These are phyloP conservation scores for Amphiduros pacificus DNA, from an alignment of 2,888 invertebrate genomes.

Conservation along the genomic window DNA sequence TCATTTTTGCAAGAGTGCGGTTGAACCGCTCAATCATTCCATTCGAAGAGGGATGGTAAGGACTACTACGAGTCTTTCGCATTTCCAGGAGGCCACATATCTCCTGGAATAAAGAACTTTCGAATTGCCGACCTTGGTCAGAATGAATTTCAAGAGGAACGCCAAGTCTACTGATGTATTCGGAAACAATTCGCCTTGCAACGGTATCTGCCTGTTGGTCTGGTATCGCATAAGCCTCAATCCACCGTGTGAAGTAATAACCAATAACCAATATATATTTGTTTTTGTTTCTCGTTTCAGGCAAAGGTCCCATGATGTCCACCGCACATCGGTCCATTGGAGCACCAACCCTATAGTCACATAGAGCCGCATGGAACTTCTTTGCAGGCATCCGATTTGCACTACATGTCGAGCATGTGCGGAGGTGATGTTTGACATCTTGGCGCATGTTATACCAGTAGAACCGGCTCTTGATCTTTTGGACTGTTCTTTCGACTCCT, in stretches of 20 bases:
- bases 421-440: neutral
- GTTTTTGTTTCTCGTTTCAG: conserved; percentile 21
- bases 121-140: conserved; percentile 28
- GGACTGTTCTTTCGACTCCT: conserved; percentile 16
- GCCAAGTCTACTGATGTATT: conserved; percentile 30
- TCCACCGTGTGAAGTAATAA: conserved; percentile 28
- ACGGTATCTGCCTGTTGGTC: conserved; percentile 27
- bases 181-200: conserved; percentile 24
- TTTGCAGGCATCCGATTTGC: neutral
- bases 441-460: neutral
- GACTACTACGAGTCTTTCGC: conserved; percentile 22
- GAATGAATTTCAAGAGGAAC: conserved; percentile 24
- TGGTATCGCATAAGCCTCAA: conserved; percentile 25
- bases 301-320: conserved; percentile 31
- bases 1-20: conserved; percentile 30
- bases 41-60: conserved; percentile 27
- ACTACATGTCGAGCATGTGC: neutral
- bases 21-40: conserved; percentile 39
- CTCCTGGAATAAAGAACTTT: conserved; percentile 19
- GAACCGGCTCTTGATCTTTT: neutral
- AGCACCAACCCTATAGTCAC: conserved; percentile 12
- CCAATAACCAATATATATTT: conserved; percentile 28
- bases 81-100: conserved; percentile 25
- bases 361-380: conserved; percentile 14
- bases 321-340: conserved; percentile 33